phyloP scores from a whole-genome alignment of 2,888 invertebrate genomes.

The Himalopsyche tibetana region DNA sequence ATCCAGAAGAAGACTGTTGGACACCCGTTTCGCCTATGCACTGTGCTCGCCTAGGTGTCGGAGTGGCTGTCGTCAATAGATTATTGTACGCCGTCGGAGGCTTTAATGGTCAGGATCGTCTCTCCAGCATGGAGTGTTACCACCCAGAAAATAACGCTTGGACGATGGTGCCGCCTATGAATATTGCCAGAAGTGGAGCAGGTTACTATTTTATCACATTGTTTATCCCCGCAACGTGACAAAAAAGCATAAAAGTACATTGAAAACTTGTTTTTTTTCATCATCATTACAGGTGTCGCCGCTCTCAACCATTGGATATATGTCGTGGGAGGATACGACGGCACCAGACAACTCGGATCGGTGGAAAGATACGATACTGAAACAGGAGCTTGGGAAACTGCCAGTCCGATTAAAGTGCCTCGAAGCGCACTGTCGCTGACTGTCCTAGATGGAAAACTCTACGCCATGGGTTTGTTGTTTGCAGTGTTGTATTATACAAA shows the following conservation, averaged over 20 bases:
- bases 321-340: constrained; percentile 97
- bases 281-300: constrained; percentile 81
- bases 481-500: not conserved
- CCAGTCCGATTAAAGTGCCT: constrained; percentile 86
- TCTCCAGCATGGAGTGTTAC: constrained; percentile 91
- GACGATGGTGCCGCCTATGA: constrained; percentile 88
- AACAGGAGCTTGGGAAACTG: constrained; percentile 86
- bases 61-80: constrained; percentile 87
- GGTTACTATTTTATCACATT: constrained; percentile 73
- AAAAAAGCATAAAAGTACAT: not conserved
- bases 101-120: constrained; percentile 88
- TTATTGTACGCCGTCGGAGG: constrained; percentile 91
- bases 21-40: constrained; percentile 85
- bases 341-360: constrained; percentile 85
- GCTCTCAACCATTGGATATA: constrained; percentile 91
- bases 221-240: not conserved
- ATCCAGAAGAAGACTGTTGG: constrained; percentile 92
- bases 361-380: constrained; percentile 94
- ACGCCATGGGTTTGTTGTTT: constrained; percentile 85
- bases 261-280: too few species aligned
- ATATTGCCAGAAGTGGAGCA: constrained; percentile 88
- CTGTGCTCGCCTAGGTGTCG: constrained; percentile 86
- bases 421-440: constrained; percentile 93
- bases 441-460: constrained; percentile 90
- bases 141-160: constrained; percentile 95